Conservation (phyloP, 2,113 vertebrate species). For the Orthochromis malagaraziensis region DNA sequence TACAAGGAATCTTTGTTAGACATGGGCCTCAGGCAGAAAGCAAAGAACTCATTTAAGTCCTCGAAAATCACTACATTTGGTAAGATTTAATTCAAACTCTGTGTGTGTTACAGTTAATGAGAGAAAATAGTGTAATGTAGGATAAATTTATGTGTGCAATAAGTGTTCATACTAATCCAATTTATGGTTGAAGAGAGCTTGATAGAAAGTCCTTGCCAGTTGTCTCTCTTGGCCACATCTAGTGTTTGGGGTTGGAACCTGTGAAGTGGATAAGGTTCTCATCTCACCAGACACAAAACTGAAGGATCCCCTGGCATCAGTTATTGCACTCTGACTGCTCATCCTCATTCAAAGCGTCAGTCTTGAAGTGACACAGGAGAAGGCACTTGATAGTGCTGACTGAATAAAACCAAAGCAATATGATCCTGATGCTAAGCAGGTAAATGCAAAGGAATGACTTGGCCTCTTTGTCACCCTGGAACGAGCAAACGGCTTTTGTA, state of each 20-base stretch:
- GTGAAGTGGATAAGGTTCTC: background rate
- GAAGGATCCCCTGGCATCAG: background rate
- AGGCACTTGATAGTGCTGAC: slow-evolving; percentile 16
- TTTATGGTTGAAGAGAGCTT: slow-evolving; percentile 19
- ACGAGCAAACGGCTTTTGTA: slow-evolving; percentile 42
- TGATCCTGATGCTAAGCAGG: slow-evolving; percentile 28
- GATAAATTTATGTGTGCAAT: slow-evolving; percentile 26
- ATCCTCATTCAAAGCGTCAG: slow-evolving; percentile 16
- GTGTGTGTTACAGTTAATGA: slow-evolving; percentile 25
- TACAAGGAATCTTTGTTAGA: slow-evolving; percentile 27
- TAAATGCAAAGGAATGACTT: slow-evolving; percentile 33
- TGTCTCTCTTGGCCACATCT: background rate
- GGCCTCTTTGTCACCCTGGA: slow-evolving; percentile 23
- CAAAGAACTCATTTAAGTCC: slow-evolving; percentile 27
- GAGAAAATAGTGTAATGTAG: slow-evolving; percentile 5
- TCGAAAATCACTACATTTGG: slow-evolving; percentile 9
- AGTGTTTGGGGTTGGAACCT: background rate
- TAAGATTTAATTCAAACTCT: slow-evolving; percentile 33
- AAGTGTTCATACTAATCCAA: slow-evolving; percentile 37
- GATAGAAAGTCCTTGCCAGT: slow-evolving; percentile 10
- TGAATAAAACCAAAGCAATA: slow-evolving; percentile 30
- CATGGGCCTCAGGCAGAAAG: slow-evolving; percentile 26
- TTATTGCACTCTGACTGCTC: slow-evolving; percentile 4
- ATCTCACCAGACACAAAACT: slow-evolving; percentile 4
- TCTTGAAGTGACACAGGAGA: slow-evolving; percentile 29